Evolutionary conservation across 1,140 invertebrate species (phyloP), one percentile per base, ranked within the genome.

Genomic region (Polypedilum pembai): DNA sequence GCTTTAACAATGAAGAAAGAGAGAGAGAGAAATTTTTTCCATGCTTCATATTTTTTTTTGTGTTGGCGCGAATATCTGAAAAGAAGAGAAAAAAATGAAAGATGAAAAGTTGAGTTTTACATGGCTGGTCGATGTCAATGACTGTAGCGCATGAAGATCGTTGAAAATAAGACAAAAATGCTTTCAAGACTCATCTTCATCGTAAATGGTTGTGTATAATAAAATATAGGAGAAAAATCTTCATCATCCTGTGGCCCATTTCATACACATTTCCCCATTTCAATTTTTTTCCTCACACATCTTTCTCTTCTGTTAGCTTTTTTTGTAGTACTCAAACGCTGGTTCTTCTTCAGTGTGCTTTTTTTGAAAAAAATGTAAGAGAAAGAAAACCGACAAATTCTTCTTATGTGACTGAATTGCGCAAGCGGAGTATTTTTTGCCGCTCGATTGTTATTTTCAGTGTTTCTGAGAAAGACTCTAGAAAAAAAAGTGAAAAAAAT

Each of bases 401-500:
- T 69, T 69, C 65, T 56, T 56, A n/a, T 69, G 65, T 18, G 65
- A 69, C 18, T 69, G 65, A 69, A 69, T 69, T 69, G 65, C 65
- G 65, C 65, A 69, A 69, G 65, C 65, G 65, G 65, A 69, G 65
- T 18, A 69, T 69, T 69, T 69, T 69, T 69, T 69, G 17, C 5
- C 65, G 17, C 65, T 69, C 65, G 20, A 69, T 69, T 69, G 65
- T 69, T 69, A 69, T 69, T 69, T 69, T 69, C 65, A 69, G 65
- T 69, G n/a, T n/a, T 69, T 69, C 65, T 69, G n/a, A 69, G 65
- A 69, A 69, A 69, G n/a, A 56, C 65, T 18, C 65, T 69, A 18
- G 17, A 69, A 69, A 69, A 69, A 69, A 18, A n/a, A 7, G 65
- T 18, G 24, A 33, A 33, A 33, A n/a, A 33, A 3, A 33, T 5